These are phyloP conservation scores for Microcebus lehilahytsara DNA, from an alignment of 2,113 vertebrate genomes.

Conservation along the genomic window DNA sequence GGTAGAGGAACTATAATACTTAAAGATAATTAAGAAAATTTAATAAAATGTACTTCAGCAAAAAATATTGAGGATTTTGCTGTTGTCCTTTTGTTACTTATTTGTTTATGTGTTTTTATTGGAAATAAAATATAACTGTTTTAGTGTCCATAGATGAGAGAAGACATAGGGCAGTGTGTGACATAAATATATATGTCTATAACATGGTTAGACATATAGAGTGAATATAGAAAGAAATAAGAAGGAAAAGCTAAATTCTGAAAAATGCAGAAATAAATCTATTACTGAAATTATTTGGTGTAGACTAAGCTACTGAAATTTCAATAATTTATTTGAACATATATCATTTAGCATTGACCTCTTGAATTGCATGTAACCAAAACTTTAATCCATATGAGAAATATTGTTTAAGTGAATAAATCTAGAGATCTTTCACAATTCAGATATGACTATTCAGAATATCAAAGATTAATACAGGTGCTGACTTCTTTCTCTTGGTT, in stretches of 20 bases:
- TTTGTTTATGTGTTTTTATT: neutral
- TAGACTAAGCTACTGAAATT: neutral
- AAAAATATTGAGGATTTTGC: neutral
- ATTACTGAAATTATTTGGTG: neutral
- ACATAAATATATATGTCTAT: neutral
- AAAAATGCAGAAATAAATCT: neutral
- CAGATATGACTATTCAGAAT: neutral
- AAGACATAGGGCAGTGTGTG: neutral
- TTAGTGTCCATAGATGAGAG: neutral
- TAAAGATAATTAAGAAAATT: neutral
- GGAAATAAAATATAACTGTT: neutral
- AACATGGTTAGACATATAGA: neutral
- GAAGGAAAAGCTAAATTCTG: neutral
- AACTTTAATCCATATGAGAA: neutral
- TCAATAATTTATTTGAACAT: neutral
- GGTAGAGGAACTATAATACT: neutral
- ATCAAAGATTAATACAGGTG: neutral
- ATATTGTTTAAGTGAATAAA: neutral
- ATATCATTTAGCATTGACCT: neutral
- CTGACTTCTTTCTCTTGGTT: neutral
- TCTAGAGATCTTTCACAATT: neutral
- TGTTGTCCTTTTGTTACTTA: neutral
- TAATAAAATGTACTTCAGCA: neutral
- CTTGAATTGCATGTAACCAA: neutral
- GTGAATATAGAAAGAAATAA: neutral